Evolutionary conservation across 1,140 invertebrate genomes (phyloP).

Genomic region (Drosophila kurseongensis): DNA sequence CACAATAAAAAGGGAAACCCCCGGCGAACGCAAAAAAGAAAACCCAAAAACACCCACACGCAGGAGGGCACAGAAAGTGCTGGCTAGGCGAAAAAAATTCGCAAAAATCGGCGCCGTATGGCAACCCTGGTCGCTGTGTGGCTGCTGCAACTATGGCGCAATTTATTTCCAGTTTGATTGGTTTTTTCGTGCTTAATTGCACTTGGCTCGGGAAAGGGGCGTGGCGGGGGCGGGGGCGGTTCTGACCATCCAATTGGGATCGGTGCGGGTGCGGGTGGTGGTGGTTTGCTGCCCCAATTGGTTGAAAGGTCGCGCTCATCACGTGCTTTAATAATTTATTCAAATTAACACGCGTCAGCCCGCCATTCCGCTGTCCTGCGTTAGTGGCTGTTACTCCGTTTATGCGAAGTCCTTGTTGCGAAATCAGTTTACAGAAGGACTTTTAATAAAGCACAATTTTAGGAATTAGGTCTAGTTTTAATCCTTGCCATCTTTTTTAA

Average conservation of each 20-base stretch:
- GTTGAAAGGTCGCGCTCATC: constrained; percentile 78
- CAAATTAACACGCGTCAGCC: constrained; percentile 78
- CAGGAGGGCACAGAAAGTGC: constrained; percentile 22
- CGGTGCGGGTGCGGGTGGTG: not conserved
- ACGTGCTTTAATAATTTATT: constrained; percentile 81
- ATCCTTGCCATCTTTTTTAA: too few relatives aligned
- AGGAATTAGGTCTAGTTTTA: too few relatives aligned
- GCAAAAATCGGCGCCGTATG: constrained; percentile 50
- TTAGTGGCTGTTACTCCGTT: constrained; percentile 8
- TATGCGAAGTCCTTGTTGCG: not conserved
- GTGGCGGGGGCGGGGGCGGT: not conserved
- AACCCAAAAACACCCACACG: constrained; percentile 13
- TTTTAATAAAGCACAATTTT: too few relatives aligned
- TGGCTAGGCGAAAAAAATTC: constrained; percentile 28
- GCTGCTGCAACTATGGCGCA: constrained; percentile 57
- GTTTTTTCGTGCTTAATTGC: constrained; percentile 74
- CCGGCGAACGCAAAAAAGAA: constrained; percentile 23
- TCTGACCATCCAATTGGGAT: constrained; percentile 22
- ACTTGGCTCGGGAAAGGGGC: constrained; percentile 32
- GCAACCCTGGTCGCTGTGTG: constrained; percentile 34
- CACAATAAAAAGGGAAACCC: constrained; percentile 51
- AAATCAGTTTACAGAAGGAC: not conserved
- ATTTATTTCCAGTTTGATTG: constrained; percentile 78
- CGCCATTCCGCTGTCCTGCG: constrained; percentile 18
- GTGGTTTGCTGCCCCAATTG: constrained; percentile 17